Percentiles rank a stretch among this genome's conserved stretches.
phyloP scores from a whole-genome alignment of 2,113 vertebrate genomes.

The Apus apus region DNA sequence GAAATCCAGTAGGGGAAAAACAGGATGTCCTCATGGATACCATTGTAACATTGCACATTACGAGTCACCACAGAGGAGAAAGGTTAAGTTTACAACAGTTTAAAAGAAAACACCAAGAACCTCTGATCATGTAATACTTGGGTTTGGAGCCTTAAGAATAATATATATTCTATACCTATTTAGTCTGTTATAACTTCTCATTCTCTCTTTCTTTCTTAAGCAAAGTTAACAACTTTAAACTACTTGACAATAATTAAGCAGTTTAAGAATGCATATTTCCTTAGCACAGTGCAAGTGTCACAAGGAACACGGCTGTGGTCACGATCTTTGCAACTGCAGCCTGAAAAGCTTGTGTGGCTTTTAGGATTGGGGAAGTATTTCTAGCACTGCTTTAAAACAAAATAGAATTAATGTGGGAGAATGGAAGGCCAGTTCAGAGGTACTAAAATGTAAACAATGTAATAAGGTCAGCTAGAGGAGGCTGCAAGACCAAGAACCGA shows the following conservation, averaged over 20 bases:
- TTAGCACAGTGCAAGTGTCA: accelerated
- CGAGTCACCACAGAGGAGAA: background rate
- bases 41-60: accelerated
- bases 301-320: accelerated
- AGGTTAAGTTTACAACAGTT: background rate
- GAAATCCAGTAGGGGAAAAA: background rate
- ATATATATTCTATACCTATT: background rate
- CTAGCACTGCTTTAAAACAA: background rate
- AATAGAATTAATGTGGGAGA: background rate
- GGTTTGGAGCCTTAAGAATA: background rate
- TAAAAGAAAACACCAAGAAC: background rate
- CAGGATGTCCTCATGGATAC: background rate
- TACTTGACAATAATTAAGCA: background rate
- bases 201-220: background rate
- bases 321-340: background rate
- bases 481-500: background rate
- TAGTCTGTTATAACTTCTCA: background rate
- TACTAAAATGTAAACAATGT: background rate
- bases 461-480: background rate
- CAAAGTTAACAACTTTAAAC: background rate
- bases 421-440: background rate
- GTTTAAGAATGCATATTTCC: background rate
- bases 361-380: background rate
- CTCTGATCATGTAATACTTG: background rate
- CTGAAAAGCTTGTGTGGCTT: background rate